phyloP scores from a whole-genome alignment of 2,797 vertebrate genomes.

The Pseudochromis fuscus region DNA sequence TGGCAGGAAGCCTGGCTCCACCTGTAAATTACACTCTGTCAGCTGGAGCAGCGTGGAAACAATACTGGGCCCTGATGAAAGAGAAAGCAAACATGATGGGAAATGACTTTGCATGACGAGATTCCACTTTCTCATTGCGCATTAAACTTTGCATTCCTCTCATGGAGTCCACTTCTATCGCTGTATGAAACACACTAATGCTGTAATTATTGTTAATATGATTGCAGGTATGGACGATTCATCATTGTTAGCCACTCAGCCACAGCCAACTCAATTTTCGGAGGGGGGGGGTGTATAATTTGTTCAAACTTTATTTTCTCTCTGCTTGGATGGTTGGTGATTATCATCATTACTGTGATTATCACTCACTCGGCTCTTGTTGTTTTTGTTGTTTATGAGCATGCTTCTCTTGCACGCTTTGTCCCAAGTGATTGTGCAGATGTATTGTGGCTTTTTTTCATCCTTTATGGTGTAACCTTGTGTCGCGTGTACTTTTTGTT shows the following conservation, averaged over 20 bases:
- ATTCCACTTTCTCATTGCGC: constrained; percentile 26
- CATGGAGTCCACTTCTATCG: constrained; percentile 51
- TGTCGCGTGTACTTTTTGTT: constrained; percentile 38
- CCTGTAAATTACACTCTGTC: constrained; percentile 79
- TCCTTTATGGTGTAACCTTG: constrained; percentile 7
- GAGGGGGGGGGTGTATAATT: constrained; percentile 58
- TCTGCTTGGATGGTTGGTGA: constrained; percentile 65
- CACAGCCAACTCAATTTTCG: constrained; percentile 59
- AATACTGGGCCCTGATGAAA: constrained; percentile 68
- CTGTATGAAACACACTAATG: constrained; percentile 43
- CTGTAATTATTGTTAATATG: constrained; percentile 76
- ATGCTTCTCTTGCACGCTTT: constrained; percentile 2
- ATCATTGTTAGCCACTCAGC: constrained; percentile 65
- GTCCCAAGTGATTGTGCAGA: constrained; percentile 47
- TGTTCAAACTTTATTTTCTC: constrained; percentile 74
- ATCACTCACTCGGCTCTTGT: constrained; percentile 67
- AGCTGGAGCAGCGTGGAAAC: constrained; percentile 62
- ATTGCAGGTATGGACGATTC: constrained; percentile 69
- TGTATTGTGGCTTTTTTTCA: neutral
- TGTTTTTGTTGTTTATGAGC: constrained; percentile 48
- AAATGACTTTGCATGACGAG: constrained; percentile 57
- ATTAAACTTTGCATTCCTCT: constrained; percentile 45
- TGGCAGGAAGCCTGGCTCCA: constrained; percentile 77
- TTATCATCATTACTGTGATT: constrained; percentile 76
- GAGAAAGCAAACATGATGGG: constrained; percentile 60